These are phyloP conservation scores for Drosophila lacteicornis DNA, from an alignment of 1,140 invertebrate genomes.

Conservation along the genomic window DNA sequence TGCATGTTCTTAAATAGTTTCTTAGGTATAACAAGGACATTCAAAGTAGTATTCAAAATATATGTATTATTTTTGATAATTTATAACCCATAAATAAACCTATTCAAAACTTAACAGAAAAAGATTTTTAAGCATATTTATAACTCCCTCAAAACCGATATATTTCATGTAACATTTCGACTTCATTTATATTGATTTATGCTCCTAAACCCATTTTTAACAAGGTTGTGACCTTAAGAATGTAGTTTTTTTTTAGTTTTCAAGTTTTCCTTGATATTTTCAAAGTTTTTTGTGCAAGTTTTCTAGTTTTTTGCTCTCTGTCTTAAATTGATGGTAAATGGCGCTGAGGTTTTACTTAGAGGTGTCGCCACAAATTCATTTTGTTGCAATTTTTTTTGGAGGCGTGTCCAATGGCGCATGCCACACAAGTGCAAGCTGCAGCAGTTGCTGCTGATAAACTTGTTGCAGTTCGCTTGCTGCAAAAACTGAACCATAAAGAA, in stretches of 20 bases:
- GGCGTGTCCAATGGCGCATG: conserved; percentile 38
- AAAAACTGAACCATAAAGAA: conserved; percentile 10
- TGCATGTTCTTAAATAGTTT: no score
- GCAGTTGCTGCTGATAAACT: conserved; percentile 33
- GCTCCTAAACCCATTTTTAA: background rate
- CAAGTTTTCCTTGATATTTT: background rate
- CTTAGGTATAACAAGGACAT: no score
- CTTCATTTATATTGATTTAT: background rate
- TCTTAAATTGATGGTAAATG: conserved; percentile 18
- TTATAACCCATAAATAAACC: no score
- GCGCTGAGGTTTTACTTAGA: background rate
- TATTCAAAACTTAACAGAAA: no score
- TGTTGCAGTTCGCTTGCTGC: conserved; percentile 22
- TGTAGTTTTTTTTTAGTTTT: background rate
- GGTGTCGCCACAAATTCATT: conserved; percentile 37
- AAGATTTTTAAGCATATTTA: no score
- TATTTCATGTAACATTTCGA: no score
- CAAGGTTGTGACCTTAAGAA: no score
- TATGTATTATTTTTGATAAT: no score
- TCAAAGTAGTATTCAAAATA: no score
- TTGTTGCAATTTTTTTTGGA: conserved; percentile 6
- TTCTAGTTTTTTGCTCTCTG: conserved; percentile 7
- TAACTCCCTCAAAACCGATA: no score
- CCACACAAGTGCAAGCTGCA: conserved; percentile 38
- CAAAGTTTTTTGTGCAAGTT: no score